Evolutionary conservation across 2,797 vertebrate genomes (phyloP).

Genomic region (Taeniopygia guttata): DNA sequence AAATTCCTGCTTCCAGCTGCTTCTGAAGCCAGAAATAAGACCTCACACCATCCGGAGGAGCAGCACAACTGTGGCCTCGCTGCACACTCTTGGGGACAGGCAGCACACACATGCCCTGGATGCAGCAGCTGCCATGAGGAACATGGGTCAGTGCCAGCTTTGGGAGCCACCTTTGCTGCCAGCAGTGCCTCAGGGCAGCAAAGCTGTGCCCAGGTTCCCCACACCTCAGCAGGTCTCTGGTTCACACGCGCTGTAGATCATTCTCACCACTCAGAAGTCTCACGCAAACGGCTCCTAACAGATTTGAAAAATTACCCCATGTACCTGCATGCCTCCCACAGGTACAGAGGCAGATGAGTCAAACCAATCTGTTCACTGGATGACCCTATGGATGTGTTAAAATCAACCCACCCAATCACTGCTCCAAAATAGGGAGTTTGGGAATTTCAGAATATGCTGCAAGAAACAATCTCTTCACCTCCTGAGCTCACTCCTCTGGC

Average conservation of each 20-base stretch:
- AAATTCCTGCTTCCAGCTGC: neutral
- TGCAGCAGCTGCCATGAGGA: neutral
- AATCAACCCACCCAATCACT: slow-evolving; percentile 13
- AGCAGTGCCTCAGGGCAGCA: neutral
- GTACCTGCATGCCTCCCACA: neutral
- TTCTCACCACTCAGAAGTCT: neutral
- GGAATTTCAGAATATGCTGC: neutral
- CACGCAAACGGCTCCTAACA: neutral
- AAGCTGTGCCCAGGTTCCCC: neutral
- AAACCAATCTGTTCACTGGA: neutral
- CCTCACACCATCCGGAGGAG: neutral
- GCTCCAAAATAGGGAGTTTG: neutral
- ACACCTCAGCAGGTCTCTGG: neutral
- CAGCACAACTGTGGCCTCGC: neutral
- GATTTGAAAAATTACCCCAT: slow-evolving; percentile 5
- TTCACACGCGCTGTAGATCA: neutral
- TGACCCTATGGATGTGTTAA: neutral
- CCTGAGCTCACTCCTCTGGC: neutral
- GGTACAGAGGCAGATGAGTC: neutral
- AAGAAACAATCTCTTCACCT: neutral
- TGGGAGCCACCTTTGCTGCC: fast-evolving
- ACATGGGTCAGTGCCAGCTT: fast-evolving
- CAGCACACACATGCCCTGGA: fast-evolving
- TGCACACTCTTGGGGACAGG: fast-evolving
- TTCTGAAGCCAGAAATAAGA: slow-evolving; percentile 29